Conservation (phyloP, 2,888 invertebrate species). For the Drosophila picticornis region DNA sequence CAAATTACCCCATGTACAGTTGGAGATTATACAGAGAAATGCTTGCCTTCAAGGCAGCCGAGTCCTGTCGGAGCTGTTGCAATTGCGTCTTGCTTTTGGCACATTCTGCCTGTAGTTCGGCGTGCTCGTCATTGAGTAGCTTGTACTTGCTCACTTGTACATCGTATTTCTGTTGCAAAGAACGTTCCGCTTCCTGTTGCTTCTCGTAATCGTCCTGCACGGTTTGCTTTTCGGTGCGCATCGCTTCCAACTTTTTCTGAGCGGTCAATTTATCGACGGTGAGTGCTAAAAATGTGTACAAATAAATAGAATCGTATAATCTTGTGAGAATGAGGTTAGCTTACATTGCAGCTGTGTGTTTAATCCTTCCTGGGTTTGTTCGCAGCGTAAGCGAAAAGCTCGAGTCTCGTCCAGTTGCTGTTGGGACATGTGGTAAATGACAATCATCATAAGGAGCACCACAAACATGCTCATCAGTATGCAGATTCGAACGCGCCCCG, state of each 20-base stretch:
- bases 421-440: conserved; percentile 87
- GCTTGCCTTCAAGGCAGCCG: conserved; percentile 84
- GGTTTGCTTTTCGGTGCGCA: conserved; percentile 87
- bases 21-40: neutral
- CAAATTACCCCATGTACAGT: neutral
- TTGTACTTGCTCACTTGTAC: conserved; percentile 87
- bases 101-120: conserved; percentile 86
- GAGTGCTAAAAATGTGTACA: conserved; percentile 85
- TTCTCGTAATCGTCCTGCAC: conserved; percentile 86
- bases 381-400: conserved; percentile 86
- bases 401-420: conserved; percentile 87
- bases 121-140: conserved; percentile 86
- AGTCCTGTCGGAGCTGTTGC: conserved; percentile 85
- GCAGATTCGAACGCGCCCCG: conserved; percentile 87
- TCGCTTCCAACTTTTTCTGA: conserved; percentile 87
- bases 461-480: conserved; percentile 86
- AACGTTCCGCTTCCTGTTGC: conserved; percentile 86
- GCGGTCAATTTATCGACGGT: conserved; percentile 87
- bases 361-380: conserved; percentile 87
- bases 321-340: neutral
- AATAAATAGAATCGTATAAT: neutral
- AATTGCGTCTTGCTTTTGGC: conserved; percentile 85
- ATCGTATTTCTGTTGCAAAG: conserved; percentile 86
- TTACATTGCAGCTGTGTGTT: conserved; percentile 88
- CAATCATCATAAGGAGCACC: conserved; percentile 86